phyloP scores from a whole-genome alignment of 1,140 invertebrate species.

The Lasaia peninsularis region DNA sequence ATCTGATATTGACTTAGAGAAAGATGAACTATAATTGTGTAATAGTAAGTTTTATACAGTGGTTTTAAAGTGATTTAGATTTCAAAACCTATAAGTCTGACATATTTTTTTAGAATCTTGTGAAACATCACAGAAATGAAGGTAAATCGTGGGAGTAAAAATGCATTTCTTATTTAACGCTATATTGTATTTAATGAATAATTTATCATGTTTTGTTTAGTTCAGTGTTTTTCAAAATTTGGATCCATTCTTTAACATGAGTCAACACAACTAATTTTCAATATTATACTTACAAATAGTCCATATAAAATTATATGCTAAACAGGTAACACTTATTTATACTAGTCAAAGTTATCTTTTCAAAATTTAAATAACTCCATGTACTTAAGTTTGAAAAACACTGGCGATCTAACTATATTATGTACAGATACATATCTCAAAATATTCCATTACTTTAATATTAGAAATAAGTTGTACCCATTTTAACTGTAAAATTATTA shows the following conservation, averaged over 20 bases:
- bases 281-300: background rate
- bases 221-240: slow-evolving; percentile 8
- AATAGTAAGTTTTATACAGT: slow-evolving; percentile 5
- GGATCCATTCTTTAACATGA: background rate
- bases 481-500: background rate
- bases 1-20: slow-evolving; percentile 93
- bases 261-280: background rate
- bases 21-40: slow-evolving; percentile 87
- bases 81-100: background rate
- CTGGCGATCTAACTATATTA: background rate
- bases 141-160: background rate
- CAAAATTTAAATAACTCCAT: background rate
- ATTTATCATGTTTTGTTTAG: background rate
- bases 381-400: slow-evolving; percentile 4
- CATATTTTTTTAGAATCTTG: background rate
- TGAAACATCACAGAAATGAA: background rate
- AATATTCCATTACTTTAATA: background rate
- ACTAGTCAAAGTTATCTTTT: background rate
- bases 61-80: slow-evolving; percentile 5
- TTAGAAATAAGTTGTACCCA: slow-evolving; percentile 2
- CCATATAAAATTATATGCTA: background rate
- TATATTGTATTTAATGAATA: background rate
- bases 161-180: slow-evolving; percentile 2
- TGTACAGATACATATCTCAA: slow-evolving; percentile 4
- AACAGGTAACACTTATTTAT: too few relatives aligned